Base-by-base conservation (phyloP, 1,140 invertebrate genomes). In the Trichonephila clavata region DNA sequence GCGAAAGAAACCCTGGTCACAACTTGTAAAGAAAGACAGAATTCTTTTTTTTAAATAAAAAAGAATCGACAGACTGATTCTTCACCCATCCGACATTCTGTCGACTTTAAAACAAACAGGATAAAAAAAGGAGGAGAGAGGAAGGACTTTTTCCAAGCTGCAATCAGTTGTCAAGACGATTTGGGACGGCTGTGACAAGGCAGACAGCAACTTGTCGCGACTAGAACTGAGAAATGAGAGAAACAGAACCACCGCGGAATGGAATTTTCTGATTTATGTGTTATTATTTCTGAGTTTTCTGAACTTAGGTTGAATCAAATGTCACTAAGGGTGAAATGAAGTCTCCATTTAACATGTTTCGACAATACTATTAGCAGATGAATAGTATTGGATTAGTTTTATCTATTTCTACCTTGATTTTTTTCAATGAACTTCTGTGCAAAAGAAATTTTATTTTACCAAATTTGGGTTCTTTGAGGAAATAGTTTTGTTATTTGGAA, bases 61-160 rank as follows among this genome's bases (percentile, higher is more conserved):
- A 1, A 18, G 60, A 61, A 18, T 63, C 18, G 61, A 16, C 71
- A 16, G 27, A 14, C 14, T 18, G 71, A 77, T 77, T 77, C 71
- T 1, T 39, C 71, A 39, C 32, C 24, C 18, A 32, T 32, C 27
- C 24, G 71, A 77, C 71, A 39, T 18, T 24, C 71, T 20, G 71
- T 77, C 71, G 71, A 77, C 71, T 77, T 77, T 77, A 77, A 77
- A 77, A 77, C 71, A 77, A 77, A 77, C 71, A 24, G 27, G 71
- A 77, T 24, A 77, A 39, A 77, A 1, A 39, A 39, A 77, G 21
- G 14, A 27, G 1, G 1, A 4, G 32, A 3, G 1, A 13, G 4
- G 10, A 3, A n/a, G 8, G n/a, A 27, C 24, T 27, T 27, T 68
- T 68, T 68, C 21, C 7, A 13, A 4, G 7, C n/a, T 14, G 65